A percentile compares a stretch with the other conserved stretches of the same genome.
phyloP scores from a whole-genome alignment of 2,113 vertebrate species.

The Psettodes erumei region DNA sequence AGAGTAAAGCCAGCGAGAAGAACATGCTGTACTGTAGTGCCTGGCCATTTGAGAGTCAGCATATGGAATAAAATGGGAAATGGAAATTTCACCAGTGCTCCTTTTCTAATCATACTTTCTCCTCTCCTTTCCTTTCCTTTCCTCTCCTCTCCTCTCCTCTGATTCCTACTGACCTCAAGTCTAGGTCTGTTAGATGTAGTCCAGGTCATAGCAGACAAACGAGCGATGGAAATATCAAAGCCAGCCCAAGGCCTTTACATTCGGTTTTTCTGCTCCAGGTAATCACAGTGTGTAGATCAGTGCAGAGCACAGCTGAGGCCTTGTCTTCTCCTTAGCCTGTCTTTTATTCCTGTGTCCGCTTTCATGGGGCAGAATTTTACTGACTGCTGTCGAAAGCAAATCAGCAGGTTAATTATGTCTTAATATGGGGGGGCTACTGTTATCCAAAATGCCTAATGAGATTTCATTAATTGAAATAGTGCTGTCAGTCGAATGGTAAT shows the following conservation, averaged over 20 bases:
- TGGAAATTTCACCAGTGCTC: constrained; percentile 20
- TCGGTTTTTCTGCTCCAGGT: constrained; percentile 80
- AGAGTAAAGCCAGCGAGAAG: not conserved
- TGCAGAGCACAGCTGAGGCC: constrained; percentile 61
- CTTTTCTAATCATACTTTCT: constrained; percentile 26
- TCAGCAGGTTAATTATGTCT: constrained; percentile 74
- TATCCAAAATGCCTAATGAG: constrained; percentile 70
- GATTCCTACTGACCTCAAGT: constrained; percentile 83
- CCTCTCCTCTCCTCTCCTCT: constrained; percentile 33
- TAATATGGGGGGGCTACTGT: constrained; percentile 61
- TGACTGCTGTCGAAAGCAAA: constrained; percentile 65
- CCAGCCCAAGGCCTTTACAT: constrained; percentile 83
- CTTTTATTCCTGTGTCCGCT: constrained; percentile 47
- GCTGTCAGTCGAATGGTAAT: constrained; percentile 35
- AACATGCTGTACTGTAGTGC: not conserved
- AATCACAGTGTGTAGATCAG: constrained; percentile 68
- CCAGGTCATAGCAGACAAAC: constrained; percentile 79
- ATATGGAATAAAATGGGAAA: constrained; percentile 20
- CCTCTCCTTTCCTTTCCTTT: constrained; percentile 13
- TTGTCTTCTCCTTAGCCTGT: constrained; percentile 56
- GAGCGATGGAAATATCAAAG: constrained; percentile 85
- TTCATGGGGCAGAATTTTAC: constrained; percentile 42
- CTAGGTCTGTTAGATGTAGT: constrained; percentile 82
- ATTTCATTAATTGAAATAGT: constrained; percentile 72
- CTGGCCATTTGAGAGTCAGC: constrained; percentile 16